Evolutionary conservation across 2,888 invertebrate genomes (phyloP).

Genomic region (Drosophila antonietae): DNA sequence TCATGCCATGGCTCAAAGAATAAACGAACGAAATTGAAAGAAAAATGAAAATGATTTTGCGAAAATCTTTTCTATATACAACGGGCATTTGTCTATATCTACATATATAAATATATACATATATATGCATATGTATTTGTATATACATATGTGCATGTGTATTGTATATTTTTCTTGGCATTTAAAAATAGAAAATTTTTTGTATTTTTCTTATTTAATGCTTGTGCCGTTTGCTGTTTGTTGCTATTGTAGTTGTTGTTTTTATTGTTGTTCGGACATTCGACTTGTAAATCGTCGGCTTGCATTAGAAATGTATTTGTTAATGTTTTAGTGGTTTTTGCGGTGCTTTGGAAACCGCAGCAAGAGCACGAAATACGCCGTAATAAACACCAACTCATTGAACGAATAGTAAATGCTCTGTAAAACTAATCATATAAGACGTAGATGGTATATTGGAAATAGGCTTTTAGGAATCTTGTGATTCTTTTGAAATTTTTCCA

Average conservation of each 20-base stretch:
- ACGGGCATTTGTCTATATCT: constrained; percentile 22
- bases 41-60: constrained; percentile 77
- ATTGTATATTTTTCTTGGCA: constrained; percentile 77
- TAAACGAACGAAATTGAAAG: constrained; percentile 52
- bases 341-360: constrained; percentile 69
- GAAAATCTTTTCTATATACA: constrained; percentile 67
- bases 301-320: constrained; percentile 82
- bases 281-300: constrained; percentile 78
- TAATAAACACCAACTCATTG: constrained; percentile 5
- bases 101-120: background rate
- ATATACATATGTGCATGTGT: constrained; percentile 8
- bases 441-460: background rate
- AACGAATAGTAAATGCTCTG: background rate
- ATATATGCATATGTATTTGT: background rate
- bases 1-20: constrained; percentile 44
- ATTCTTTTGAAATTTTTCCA: background rate
- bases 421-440: background rate
- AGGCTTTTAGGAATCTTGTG: no score
- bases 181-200: constrained; percentile 74
- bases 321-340: constrained; percentile 71
- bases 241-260: constrained; percentile 41
- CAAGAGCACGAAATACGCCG: constrained; percentile 57
- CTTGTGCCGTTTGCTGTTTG: constrained; percentile 57
- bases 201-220: constrained; percentile 76
- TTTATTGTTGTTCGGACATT: constrained; percentile 59